Conservation (phyloP, 2,113 vertebrate species). For the Etheostoma cragini region DNA sequence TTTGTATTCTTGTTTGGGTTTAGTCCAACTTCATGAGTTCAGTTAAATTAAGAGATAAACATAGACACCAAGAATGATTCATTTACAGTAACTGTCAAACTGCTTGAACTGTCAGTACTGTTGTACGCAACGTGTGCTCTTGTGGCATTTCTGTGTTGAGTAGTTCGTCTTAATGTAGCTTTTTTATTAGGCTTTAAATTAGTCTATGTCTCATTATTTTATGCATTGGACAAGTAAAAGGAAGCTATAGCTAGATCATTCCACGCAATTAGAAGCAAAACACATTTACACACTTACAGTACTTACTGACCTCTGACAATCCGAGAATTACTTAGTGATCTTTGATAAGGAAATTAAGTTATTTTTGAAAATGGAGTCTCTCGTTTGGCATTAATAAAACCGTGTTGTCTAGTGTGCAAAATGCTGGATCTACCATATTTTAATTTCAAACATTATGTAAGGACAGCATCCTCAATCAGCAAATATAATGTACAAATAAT, state of each 20-base stretch:
- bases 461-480: not conserved
- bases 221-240: not conserved
- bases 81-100: not conserved
- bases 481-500: not conserved
- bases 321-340: not conserved
- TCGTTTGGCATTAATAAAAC: not conserved
- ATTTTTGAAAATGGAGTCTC: not conserved
- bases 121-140: not conserved
- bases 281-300: not conserved
- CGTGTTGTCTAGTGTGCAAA: not conserved
- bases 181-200: not conserved
- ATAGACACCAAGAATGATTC: not conserved
- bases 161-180: not conserved
- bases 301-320: not conserved
- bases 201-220: not conserved
- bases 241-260: not conserved
- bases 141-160: not conserved
- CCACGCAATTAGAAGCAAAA: slow-evolving; percentile 10
- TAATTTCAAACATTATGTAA: not conserved
- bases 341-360: not conserved
- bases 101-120: not conserved
- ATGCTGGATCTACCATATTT: not conserved
- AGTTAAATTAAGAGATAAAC: not conserved
- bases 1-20: not conserved
- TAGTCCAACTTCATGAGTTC: not conserved